These are phyloP conservation scores for Chaenodraco wilsoni DNA, from an alignment of 2,797 vertebrate genomes.

Conservation along the genomic window DNA sequence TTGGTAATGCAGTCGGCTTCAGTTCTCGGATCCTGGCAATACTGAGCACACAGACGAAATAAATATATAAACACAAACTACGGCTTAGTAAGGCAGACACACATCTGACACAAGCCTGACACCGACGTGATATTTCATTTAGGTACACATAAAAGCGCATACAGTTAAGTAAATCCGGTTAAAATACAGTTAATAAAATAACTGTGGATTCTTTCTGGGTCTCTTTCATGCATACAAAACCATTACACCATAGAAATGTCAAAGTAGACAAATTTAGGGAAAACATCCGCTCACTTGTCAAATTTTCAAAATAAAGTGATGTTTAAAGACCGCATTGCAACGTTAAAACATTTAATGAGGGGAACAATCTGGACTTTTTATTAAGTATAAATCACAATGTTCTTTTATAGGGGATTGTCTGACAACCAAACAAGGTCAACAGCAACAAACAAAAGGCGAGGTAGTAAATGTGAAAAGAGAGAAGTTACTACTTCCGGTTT, in stretches of 20 bases:
- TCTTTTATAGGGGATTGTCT: accelerated
- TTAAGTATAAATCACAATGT: accelerated
- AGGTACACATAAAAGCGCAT: background rate
- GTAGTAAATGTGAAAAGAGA: accelerated
- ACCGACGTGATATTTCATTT: background rate
- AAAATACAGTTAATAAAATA: conserved; percentile 53
- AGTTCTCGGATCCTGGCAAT: conserved; percentile 89
- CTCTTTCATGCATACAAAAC: conserved; percentile 64
- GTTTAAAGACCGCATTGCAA: accelerated
- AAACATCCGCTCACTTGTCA: conserved; percentile 58
- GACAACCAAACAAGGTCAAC: accelerated
- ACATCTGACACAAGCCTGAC: conserved; percentile 25
- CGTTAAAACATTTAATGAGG: accelerated
- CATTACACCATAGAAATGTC: conserved; percentile 44
- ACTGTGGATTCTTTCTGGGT: conserved; percentile 60
- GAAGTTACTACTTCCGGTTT: conserved; percentile 53
- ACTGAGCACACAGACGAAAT: conserved; percentile 80
- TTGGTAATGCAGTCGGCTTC: conserved; percentile 92
- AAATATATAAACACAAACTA: conserved; percentile 65
- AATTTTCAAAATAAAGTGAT: conserved; percentile 70
- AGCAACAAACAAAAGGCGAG: background rate
- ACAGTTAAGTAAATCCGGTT: background rate
- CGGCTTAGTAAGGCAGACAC: conserved; percentile 30
- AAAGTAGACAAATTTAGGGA: conserved; percentile 28
- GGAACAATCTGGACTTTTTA: accelerated